Evolutionary conservation across 2,113 vertebrate species (phyloP), one percentile per base, ranked within the genome.

Genomic region (Archocentrus centrarchus): DNA sequence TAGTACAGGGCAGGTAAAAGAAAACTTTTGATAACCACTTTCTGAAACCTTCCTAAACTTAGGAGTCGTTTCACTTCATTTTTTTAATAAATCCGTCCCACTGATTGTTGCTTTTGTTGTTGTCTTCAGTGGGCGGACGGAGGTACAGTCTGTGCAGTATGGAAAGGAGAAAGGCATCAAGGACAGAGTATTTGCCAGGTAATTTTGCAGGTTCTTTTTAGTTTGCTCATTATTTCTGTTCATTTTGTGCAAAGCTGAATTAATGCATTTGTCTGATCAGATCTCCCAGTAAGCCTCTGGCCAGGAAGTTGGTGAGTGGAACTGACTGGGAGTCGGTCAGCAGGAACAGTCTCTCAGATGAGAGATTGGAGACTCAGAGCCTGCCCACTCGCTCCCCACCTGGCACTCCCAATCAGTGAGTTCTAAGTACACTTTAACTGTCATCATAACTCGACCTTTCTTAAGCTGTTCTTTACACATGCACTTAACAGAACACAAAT

Each of bases 111-210:
- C 58, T 88, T 79, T 77, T 94, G 90, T 90, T 83, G 66, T 11
- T 61, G 20, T 90, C 32, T 81, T 50, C 92, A 99, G 98, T 68
- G 98, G 98, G 79, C 97, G 98, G 95, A 99, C 98, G 39, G 98
- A 99, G 93, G 97, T 97, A 66, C 98, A 99, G 85, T 99, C 98
- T 91, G 98, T 99, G 86, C 98, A 99, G 93, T 98, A 99, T 95
- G 98, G 98, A 79, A 99, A 99, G 96, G 98, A 99, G 93, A 98
- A 98, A 89, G 97, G 97, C 92, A 97, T 99, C 94, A 99, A 98
- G 94, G 97, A 98, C 94, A 93, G 98, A 85, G 96, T 99, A 59
- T 99, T 99, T 95, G 98, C 98, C 93, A 98, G 98, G 98, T 99
- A 97, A 95, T 57, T 5, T n/a, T n/a, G 37, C 30, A 3, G 61